Conservation (phyloP, 1,140 invertebrate species). For the Bombus impatiens region DNA sequence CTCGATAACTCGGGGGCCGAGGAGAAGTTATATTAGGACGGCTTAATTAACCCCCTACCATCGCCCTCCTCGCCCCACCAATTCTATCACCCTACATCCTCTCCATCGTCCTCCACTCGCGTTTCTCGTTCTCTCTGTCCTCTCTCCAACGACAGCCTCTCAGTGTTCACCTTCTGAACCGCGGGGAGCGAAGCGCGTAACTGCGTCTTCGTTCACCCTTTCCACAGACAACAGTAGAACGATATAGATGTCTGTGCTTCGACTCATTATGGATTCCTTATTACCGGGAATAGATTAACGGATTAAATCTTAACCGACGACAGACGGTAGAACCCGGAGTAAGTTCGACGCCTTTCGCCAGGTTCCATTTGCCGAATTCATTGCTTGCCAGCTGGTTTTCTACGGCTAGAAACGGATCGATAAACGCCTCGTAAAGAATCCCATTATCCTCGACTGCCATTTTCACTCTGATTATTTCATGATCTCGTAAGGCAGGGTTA, state of each 20-base stretch:
- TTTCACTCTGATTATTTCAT: conserved; percentile 51
- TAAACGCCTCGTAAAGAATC: conserved; percentile 59
- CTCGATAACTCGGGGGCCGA: conserved; percentile 72
- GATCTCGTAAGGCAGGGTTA: too few relatives aligned
- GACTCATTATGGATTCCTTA: conserved; percentile 74
- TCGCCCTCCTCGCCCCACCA: conserved; percentile 55
- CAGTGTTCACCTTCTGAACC: conserved; percentile 13
- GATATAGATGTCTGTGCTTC: conserved; percentile 61
- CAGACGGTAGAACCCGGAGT: conserved; percentile 35
- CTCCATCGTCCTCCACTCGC: conserved; percentile 5
- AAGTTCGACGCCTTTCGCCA: conserved; percentile 23
- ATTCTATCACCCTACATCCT: conserved; percentile 64
- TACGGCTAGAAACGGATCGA: conserved; percentile 62
- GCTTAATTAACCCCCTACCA: conserved; percentile 76
- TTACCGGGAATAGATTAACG: conserved; percentile 70
- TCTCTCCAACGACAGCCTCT: neutral
- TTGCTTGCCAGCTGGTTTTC: conserved; percentile 61
- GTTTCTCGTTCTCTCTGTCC: conserved; percentile 19
- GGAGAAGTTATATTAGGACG: conserved; percentile 76
- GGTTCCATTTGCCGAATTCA: conserved; percentile 27
- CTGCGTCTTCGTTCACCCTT: conserved; percentile 49
- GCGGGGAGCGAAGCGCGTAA: conserved; percentile 18
- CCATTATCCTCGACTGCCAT: conserved; percentile 60
- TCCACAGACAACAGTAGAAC: conserved; percentile 4
- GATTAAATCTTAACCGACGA: conserved; percentile 70